phyloP scores from a whole-genome alignment of 1,140 invertebrate species.

The Armadillidium nasatum region DNA sequence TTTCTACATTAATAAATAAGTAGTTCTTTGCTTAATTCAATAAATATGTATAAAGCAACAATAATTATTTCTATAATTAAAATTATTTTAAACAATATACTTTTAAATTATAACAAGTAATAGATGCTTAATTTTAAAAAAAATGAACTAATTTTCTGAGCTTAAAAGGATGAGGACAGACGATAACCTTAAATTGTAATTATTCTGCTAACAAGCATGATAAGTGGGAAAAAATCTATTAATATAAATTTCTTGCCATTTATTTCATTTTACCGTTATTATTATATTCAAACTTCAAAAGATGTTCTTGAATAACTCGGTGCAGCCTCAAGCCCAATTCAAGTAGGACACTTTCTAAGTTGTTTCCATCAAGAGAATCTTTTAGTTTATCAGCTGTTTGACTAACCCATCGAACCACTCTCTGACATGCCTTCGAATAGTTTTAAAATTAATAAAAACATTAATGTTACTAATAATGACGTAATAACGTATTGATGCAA shows the following conservation, averaged over 20 bases:
- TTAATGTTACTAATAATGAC: no score
- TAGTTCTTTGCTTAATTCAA: no score
- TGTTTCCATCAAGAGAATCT: conserved; percentile 85
- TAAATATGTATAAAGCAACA: no score
- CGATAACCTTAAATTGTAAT: neutral
- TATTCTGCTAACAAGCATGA: no score
- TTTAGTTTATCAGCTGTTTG: conserved; percentile 71
- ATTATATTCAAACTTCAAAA: conserved; percentile 92
- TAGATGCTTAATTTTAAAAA: no score
- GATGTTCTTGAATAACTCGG: conserved; percentile 89
- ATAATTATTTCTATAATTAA: no score
- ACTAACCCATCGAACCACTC: conserved; percentile 79
- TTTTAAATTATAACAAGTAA: no score
- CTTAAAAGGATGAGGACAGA: neutral
- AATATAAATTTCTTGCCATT: conserved; percentile 2
- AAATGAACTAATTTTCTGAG: neutral
- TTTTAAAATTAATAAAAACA: no score
- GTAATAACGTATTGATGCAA: no score
- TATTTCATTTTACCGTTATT: conserved; percentile 64
- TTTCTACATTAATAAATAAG: no score
- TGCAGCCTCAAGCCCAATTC: conserved; percentile 89
- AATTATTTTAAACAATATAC: no score
- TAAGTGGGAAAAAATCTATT: neutral
- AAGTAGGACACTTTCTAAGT: conserved; percentile 75
- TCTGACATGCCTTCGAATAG: conserved; percentile 86